Evolutionary conservation across 2,888 invertebrate genomes (phyloP).

Genomic region (Lycia hirtaria): DNA sequence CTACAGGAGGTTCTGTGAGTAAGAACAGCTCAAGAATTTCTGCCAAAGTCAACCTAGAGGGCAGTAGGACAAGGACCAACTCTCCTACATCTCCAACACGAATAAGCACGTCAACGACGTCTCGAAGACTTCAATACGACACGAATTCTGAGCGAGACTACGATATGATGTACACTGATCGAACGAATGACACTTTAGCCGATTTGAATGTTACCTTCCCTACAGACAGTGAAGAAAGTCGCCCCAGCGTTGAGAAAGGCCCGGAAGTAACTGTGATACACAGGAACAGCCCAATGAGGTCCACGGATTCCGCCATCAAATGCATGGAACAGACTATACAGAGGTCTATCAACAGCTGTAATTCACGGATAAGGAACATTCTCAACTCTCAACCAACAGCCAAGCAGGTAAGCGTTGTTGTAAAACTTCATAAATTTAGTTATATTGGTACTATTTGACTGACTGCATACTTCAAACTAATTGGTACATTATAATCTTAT

Average conservation of each 20-base stretch:
- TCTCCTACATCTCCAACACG: constrained; percentile 63
- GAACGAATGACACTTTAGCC: constrained; percentile 81
- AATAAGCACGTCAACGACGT: constrained; percentile 34
- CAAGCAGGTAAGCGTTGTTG: constrained; percentile 58
- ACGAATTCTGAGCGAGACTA: constrained; percentile 67
- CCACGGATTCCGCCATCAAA: constrained; percentile 56
- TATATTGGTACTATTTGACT: background rate
- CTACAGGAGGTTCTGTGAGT: constrained; percentile 37
- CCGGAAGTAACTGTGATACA: constrained; percentile 45
- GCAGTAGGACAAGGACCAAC: constrained; percentile 56
- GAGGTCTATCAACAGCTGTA: constrained; percentile 52
- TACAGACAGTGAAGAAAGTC: constrained; percentile 68
- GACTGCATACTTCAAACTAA: too few relatives aligned
- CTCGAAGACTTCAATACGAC: constrained; percentile 69
- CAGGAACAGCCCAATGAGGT: constrained; percentile 34
- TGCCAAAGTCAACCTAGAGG: constrained; percentile 48
- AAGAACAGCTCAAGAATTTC: constrained; percentile 45
- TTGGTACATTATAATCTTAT: too few relatives aligned
- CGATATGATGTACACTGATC: constrained; percentile 72
- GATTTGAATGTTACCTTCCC: constrained; percentile 79
- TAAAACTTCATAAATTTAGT: background rate
- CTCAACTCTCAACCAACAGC: constrained; percentile 51
- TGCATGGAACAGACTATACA: constrained; percentile 55
- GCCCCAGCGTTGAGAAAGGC: constrained; percentile 28
- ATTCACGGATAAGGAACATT: constrained; percentile 12